phyloP scores from a whole-genome alignment of 2,888 invertebrate species.

The Taenaris catops region DNA sequence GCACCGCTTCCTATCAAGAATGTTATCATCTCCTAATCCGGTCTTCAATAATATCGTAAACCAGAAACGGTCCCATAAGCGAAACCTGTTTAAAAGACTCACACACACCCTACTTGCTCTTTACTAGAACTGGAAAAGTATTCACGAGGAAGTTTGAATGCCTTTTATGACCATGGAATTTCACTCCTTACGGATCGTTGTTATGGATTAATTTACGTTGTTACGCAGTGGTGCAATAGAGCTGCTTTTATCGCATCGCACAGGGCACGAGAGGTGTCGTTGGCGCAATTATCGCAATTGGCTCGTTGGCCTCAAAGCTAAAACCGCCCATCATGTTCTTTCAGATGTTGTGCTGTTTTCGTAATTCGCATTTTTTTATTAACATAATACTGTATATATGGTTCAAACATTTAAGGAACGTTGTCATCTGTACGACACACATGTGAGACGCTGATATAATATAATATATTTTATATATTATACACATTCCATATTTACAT shows the following conservation, averaged over 20 bases:
- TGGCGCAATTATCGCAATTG: constrained; percentile 76
- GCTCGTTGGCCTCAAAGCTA: constrained; percentile 65
- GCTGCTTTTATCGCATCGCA: constrained; percentile 51
- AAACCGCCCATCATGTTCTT: constrained; percentile 66
- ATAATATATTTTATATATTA: too few relatives aligned
- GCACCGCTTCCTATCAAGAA: constrained; percentile 64
- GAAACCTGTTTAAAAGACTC: constrained; percentile 65
- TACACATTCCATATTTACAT: too few relatives aligned
- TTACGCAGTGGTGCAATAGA: constrained; percentile 32
- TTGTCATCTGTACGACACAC: constrained; percentile 1
- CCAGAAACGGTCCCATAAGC: constrained; percentile 68
- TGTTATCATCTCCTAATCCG: constrained; percentile 73
- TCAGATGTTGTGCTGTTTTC: constrained; percentile 29
- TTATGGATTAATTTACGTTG: constrained; percentile 39
- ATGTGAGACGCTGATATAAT: constrained; percentile 2
- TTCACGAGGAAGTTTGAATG: constrained; percentile 19
- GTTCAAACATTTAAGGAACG: constrained; percentile 1
- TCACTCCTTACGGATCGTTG: constrained; percentile 7
- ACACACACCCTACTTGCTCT: constrained; percentile 50
- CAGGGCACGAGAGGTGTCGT: constrained; percentile 72
- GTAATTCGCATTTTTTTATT: constrained; percentile 18
- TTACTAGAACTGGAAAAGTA: constrained; percentile 52
- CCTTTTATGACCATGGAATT: constrained; percentile 5
- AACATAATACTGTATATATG: constrained; percentile 6
- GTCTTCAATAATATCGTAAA: constrained; percentile 69